These are phyloP conservation scores for Trialeurodes vaporariorum DNA, from an alignment of 1,140 invertebrate species.

Conservation along the genomic window DNA sequence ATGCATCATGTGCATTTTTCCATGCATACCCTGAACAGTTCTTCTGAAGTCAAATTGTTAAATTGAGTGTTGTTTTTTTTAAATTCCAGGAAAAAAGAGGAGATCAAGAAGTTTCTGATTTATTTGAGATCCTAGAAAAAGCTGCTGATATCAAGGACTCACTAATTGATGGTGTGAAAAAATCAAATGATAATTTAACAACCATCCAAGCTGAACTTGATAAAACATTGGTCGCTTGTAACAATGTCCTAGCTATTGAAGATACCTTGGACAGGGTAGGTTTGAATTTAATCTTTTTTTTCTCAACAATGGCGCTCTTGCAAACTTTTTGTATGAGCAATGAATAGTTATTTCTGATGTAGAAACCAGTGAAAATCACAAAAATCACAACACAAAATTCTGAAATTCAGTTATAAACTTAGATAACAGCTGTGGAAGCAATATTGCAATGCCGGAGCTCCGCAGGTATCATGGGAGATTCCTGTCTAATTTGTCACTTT, in stretches of 20 bases:
- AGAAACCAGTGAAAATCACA: no score
- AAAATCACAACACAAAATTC: no score
- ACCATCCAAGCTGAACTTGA: background rate
- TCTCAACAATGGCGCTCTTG: no score
- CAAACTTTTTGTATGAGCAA: no score
- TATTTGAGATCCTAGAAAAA: constrained; percentile 63
- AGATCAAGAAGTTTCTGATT: constrained; percentile 62
- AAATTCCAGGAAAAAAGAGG: constrained; percentile 51
- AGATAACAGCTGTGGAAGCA: no score
- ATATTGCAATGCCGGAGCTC: no score
- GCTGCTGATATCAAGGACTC: constrained; percentile 59
- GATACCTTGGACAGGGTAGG: background rate
- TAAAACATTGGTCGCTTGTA: background rate
- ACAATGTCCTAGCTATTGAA: background rate
- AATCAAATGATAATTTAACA: constrained; percentile 4
- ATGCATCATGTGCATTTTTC: no score
- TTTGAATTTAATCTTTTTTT: no score
- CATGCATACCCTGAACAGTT: constrained; percentile 16
- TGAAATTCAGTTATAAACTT: no score
- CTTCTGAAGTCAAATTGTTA: constrained; percentile 14
- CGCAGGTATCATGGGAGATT: no score
- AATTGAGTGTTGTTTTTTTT: constrained; percentile 8
- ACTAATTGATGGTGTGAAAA: constrained; percentile 2
- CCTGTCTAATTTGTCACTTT: no score
- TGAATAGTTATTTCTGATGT: no score